Conservation (phyloP, 2,888 invertebrate genomes). For the Hecatera dysodea region DNA sequence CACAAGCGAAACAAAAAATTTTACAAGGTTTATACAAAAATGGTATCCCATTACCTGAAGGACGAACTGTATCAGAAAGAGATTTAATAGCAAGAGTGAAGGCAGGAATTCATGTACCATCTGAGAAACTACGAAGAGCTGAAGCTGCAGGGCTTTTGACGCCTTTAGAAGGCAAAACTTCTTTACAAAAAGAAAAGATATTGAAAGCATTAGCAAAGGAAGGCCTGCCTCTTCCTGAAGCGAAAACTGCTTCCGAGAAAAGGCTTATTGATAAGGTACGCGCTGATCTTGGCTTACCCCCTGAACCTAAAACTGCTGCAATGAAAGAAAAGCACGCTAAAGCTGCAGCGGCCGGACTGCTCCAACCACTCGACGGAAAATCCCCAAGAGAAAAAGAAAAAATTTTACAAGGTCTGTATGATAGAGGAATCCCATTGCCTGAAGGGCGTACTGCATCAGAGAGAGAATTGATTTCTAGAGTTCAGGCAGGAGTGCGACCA, state of each 20-base stretch:
- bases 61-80: neutral
- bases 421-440: no score
- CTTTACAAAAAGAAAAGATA: neutral
- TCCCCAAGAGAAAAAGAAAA: no score
- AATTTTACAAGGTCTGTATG: no score
- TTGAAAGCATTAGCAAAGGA: neutral
- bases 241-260: neutral
- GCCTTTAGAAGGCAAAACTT: neutral
- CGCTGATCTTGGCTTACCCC: no score
- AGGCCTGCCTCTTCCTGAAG: constrained; percentile 2
- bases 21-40: constrained; percentile 1
- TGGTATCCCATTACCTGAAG: constrained; percentile 6
- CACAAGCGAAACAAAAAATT: neutral
- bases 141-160: constrained; percentile 1
- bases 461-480: no score
- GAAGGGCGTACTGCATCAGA: no score
- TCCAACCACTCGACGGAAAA: no score
- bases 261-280: no score
- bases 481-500: no score
- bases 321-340: no score
- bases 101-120: neutral
- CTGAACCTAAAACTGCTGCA: no score
- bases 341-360: no score
- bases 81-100: neutral
- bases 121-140: constrained; percentile 4